phyloP scores from a whole-genome alignment of 1,140 invertebrate species.

The Ostrea edulis region DNA sequence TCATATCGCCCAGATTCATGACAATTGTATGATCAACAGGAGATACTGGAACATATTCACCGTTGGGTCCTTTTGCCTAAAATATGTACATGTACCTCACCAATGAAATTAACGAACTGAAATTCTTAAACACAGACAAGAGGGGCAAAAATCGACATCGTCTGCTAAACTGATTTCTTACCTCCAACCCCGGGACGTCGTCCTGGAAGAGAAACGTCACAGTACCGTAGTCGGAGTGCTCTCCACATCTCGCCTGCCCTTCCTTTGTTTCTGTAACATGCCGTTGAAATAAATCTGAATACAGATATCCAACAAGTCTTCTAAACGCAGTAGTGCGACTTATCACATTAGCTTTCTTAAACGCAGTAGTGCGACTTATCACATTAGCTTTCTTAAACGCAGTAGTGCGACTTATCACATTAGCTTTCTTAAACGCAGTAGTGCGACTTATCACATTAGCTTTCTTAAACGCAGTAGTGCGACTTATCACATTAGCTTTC shows the following conservation, averaged over 20 bases:
- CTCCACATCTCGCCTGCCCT: slow-evolving; percentile 83
- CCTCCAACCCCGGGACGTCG: slow-evolving; percentile 39
- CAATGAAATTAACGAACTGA: no score
- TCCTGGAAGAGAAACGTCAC: slow-evolving; percentile 86
- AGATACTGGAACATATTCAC: slow-evolving; percentile 87
- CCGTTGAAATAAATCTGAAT: no score
- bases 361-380: no score
- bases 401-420: no score
- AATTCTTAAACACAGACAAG: no score
- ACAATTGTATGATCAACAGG: slow-evolving; percentile 89
- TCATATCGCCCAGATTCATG: slow-evolving; percentile 87
- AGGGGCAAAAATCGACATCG: no score
- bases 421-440: no score
- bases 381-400: no score
- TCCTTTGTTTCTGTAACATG: slow-evolving; percentile 70
- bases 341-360: no score
- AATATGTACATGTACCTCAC: not conserved
- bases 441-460: no score
- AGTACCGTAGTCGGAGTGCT: slow-evolving; percentile 87
- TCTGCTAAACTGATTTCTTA: not conserved
- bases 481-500: no score
- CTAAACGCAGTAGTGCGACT: not conserved
- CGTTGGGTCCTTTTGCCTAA: slow-evolving; percentile 79
- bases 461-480: no score
- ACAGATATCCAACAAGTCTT: not conserved